These are phyloP conservation scores for Asarcornis scutulata DNA, from an alignment of 2,113 vertebrate genomes.

Conservation along the genomic window DNA sequence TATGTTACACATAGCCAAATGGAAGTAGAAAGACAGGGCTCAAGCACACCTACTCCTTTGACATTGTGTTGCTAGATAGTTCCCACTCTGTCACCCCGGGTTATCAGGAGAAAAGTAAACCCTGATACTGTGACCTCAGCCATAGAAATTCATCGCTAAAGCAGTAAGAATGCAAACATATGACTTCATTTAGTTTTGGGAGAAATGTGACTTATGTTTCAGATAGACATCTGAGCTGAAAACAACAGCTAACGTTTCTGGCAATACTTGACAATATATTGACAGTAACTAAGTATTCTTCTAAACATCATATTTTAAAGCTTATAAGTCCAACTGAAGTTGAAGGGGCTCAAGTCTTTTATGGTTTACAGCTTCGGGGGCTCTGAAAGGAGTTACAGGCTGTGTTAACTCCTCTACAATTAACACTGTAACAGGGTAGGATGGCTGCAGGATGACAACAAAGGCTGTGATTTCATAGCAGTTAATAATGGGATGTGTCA, in stretches of 20 bases:
- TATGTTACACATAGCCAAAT: background rate
- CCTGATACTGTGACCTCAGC: background rate
- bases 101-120: background rate
- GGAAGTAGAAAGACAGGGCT: background rate
- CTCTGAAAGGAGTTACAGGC: background rate
- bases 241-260: background rate
- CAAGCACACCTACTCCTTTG: background rate
- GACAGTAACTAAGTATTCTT: background rate
- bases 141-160: background rate
- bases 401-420: background rate
- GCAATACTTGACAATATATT: background rate
- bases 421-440: rapidly evolving
- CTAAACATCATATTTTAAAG: background rate
- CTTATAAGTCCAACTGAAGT: background rate
- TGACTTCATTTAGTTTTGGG: background rate
- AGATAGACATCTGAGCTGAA: background rate
- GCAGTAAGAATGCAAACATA: background rate
- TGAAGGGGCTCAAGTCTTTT: background rate
- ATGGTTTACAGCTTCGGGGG: background rate
- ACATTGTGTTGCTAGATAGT: background rate
- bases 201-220: background rate
- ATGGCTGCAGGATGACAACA: background rate
- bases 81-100: rapidly evolving
- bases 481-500: background rate
- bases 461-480: background rate